Evolutionary conservation across 1,140 invertebrate species (phyloP).

Genomic region (Nymphalis io): DNA sequence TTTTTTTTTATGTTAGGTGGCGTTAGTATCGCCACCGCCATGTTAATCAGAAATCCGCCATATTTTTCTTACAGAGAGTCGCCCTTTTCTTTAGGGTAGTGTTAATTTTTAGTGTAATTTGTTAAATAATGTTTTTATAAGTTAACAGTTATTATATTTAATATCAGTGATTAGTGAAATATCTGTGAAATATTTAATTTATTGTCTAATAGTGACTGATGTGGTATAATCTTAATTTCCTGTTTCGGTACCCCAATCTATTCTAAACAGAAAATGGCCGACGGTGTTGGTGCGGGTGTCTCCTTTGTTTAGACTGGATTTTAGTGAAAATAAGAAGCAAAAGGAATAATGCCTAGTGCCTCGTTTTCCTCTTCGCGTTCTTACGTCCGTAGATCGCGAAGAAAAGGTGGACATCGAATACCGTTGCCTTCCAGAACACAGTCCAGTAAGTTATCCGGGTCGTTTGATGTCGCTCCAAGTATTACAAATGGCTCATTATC

Average conservation of each 20-base stretch:
- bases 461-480: constrained; percentile 67
- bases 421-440: constrained; percentile 90
- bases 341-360: constrained; percentile 92
- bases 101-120: constrained; percentile 68
- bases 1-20: constrained; percentile 54
- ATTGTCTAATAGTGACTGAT: constrained; percentile 53
- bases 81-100: constrained; percentile 72
- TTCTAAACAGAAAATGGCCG: constrained; percentile 85
- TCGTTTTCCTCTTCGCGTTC: constrained; percentile 93
- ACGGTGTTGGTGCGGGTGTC: constrained; percentile 83
- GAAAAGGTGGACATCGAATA: constrained; percentile 92
- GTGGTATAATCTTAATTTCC: constrained; percentile 69
- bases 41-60: constrained; percentile 72
- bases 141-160: constrained; percentile 66
- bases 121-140: constrained; percentile 71
- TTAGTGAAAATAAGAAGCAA: constrained; percentile 77
- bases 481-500: constrained; percentile 66
- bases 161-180: constrained; percentile 69
- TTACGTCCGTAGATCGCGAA: constrained; percentile 91
- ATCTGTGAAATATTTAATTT: constrained; percentile 57
- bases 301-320: constrained; percentile 84
- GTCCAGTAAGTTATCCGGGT: constrained; percentile 80
- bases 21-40: constrained; percentile 61
- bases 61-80: constrained; percentile 75
- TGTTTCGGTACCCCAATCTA: constrained; percentile 77